Percentiles rank a stretch among this genome's conserved stretches.
Evolutionary conservation across 37 sponge, comb jelly and placozoan species (phyloP).

Genomic region (Geodia barretti): DNA sequence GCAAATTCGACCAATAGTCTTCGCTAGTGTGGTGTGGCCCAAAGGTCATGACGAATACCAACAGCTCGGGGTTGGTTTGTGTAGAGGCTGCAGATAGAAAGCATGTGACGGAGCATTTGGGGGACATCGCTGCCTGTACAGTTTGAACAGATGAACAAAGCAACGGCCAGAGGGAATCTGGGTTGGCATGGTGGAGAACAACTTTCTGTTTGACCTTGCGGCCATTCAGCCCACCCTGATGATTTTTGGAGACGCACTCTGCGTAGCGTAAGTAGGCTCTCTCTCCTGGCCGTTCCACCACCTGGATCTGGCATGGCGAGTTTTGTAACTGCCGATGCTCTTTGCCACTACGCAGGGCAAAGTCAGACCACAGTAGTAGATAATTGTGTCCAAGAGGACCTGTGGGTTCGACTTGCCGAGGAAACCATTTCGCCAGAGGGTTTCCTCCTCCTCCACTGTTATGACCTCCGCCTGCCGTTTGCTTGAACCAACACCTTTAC

Average conservation of each 20-base stretch:
- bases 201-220: constrained; percentile 19
- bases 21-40: too few species aligned
- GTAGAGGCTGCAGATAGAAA: too few species aligned
- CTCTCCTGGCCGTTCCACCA: constrained; percentile 25
- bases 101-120: too few species aligned
- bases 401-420: constrained; percentile 13
- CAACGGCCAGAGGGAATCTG: constrained; percentile 9
- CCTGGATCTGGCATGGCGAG: constrained; percentile 24
- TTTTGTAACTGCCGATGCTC: constrained; percentile 40
- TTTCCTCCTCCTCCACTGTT: constrained; percentile 11
- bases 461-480: constrained; percentile 17
- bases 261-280: constrained; percentile 16
- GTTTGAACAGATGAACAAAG: constrained; percentile 8
- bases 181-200: constrained; percentile 20
- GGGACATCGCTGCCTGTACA: too few species aligned
- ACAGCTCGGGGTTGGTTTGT: too few species aligned
- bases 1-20: too few species aligned
- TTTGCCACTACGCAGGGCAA: constrained; percentile 40
- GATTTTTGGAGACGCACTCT: constrained; percentile 32
- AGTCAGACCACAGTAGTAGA: constrained; percentile 34
- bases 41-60: constrained; percentile 1
- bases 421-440: constrained; percentile 26
- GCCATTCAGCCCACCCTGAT: constrained; percentile 35
- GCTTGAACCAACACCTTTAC: constrained; percentile 10
- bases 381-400: constrained; percentile 26